These are phyloP conservation scores for Lophius piscatorius DNA, from an alignment of 2,113 vertebrate genomes.

Conservation along the genomic window DNA sequence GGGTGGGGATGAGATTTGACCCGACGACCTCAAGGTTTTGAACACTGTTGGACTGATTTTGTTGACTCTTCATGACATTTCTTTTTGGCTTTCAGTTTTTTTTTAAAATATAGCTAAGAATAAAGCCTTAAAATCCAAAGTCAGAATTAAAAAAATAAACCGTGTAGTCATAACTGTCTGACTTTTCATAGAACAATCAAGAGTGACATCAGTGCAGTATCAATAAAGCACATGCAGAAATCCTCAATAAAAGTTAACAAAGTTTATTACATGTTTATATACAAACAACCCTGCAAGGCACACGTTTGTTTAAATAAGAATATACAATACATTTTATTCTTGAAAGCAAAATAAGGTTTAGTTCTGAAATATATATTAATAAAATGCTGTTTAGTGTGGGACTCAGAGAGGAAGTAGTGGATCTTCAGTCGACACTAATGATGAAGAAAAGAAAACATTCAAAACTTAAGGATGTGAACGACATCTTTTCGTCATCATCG, in stretches of 20 bases:
- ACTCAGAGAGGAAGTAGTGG: constrained; percentile 55
- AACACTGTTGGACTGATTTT: too few relatives aligned
- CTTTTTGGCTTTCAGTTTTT: too few relatives aligned
- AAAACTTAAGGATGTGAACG: too few relatives aligned
- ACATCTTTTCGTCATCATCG: too few relatives aligned
- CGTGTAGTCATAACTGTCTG: too few relatives aligned
- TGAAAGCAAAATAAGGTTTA: constrained; percentile 69
- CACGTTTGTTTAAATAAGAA: constrained; percentile 85
- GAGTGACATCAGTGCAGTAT: not conserved
- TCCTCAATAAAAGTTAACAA: constrained; percentile 76
- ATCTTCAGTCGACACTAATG: constrained; percentile 37
- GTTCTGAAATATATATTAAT: constrained; percentile 78
- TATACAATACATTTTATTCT: constrained; percentile 76
- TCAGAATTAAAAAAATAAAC: not conserved
- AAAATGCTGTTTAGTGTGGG: constrained; percentile 63
- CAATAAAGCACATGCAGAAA: constrained; percentile 33
- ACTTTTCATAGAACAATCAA: not conserved
- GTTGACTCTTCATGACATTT: too few relatives aligned
- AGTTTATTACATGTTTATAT: constrained; percentile 86
- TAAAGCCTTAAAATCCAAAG: too few relatives aligned
- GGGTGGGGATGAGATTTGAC: too few relatives aligned
- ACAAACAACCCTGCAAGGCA: constrained; percentile 86
- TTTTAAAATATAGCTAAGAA: too few relatives aligned
- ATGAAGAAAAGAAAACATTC: constrained; percentile 21
- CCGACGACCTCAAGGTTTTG: too few relatives aligned